These are phyloP conservation scores for Phasianus colchicus DNA, from an alignment of 2,113 vertebrate genomes.

Conservation along the genomic window DNA sequence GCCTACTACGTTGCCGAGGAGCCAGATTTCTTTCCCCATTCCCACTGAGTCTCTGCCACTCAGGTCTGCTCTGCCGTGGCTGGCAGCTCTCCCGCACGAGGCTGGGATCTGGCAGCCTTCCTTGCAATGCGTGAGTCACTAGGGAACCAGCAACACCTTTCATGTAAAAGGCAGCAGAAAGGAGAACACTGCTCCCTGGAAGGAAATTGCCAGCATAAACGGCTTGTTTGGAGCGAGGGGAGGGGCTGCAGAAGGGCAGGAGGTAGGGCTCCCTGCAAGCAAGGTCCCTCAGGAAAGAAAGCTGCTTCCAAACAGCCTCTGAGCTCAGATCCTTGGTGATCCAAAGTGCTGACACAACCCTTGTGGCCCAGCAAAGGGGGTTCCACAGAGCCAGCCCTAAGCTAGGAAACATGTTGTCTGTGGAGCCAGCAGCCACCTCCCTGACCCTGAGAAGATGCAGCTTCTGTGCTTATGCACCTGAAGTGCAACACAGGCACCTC, in stretches of 20 bases:
- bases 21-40: background rate
- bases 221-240: background rate
- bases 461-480: background rate
- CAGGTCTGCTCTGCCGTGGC: background rate
- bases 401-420: fast-evolving
- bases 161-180: background rate
- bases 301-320: background rate
- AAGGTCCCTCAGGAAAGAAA: background rate
- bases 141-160: background rate
- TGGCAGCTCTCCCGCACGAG: background rate
- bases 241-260: background rate
- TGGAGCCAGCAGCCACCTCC: background rate
- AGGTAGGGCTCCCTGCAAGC: background rate
- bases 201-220: background rate
- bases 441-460: background rate
- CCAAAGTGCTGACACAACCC: background rate
- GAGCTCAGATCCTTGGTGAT: background rate
- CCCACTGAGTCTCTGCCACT: background rate
- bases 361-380: background rate
- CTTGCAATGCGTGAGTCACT: background rate
- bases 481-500: background rate
- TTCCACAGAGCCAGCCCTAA: background rate
- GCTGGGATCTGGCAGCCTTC: background rate
- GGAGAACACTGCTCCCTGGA: background rate
- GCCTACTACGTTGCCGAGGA: background rate